Evolutionary conservation across 2,888 invertebrate species (phyloP), one percentile per base, ranked within the genome.

Genomic region (Stenolophus ochropezus): DNA sequence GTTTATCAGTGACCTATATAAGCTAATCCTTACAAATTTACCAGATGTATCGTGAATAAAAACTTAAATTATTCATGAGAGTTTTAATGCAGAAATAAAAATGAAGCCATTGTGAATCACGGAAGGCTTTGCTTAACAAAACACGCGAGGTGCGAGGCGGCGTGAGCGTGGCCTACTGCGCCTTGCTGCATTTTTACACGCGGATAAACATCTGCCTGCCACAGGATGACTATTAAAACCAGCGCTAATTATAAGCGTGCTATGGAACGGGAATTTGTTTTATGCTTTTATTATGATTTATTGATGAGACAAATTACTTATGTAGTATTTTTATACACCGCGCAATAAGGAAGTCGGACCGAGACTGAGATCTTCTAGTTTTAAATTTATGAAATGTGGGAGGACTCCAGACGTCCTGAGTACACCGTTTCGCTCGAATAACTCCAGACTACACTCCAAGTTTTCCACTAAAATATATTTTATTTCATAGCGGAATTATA

Each of bases 11-110:
- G 65, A 73, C 73, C 73, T 73, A 73, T 49, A 49, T 69, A 61
- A 23, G 8, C 25, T 14, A 69, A 69, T 69, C 65, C 20, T 56
- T 47, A 77, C 77, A 77, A 77, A 77, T 77, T 77, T 61, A 61
- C 53, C 75, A 77, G 61, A 65, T 77, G 77, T 77, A 65, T 77
- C 77, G 61, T 49, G 61, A 33, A 61, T 61, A 65, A 61, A 77
- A 77, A 42, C 47, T 61, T 77, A 42, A 75, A 61, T 77, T 77
- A 77, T 77, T 77, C 77, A 77, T 49, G 77, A 77, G 77, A 49
- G 65, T 77, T 77, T 61, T 77, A 77, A 77, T 77, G 65, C 61
- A 76, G 47, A 77, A 61, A 73, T 76, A 77, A 77, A 77, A 77
- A 77, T 77, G 42, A 77, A 77, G 61, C 65, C 42, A 42, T 42